Base-by-base conservation (phyloP, 2,797 vertebrate genomes). In the Astyanax mexicanus region DNA sequence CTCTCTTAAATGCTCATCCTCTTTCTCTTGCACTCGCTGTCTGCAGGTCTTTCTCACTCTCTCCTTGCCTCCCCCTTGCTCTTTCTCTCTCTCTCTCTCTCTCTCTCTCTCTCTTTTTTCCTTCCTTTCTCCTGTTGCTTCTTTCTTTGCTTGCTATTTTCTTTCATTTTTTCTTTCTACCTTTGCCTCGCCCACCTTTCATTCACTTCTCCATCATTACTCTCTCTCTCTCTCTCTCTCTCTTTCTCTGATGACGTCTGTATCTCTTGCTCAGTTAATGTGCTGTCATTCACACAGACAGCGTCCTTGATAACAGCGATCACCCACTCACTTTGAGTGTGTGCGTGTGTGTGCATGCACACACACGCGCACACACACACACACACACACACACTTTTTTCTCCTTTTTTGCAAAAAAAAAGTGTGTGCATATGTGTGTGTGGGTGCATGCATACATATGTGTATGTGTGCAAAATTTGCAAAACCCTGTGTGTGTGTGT, bases 301-400 rank as follows among this genome's bases (percentile, higher is more conserved):
- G 79, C 78, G 74, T 82, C 83, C 81, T 88, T 81, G 86, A 84
- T 82, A 82, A 85, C 80, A 84, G 80, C 81, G 84, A 86, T 89
- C 85, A 87, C 84, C 86, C 84, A 83, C 88, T 87, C 76, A 3
- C 57, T 75, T 67, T 74, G 10, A 35, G 25, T 47, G 5, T 72
- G 21, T 49, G 5, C 72, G 21, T 49, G 55, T 58, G 40, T 27
- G 51, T 55, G 15, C 47, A 45, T n/a, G 47, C n/a, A 49, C 5
- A 42, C 42, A 11, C 58, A 55, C 72, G 42, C n/a, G 42, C 21
- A 25, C 7, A 8, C 40, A 5, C 52, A 58, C 7, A 11, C 58
- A 55, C 72, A 42, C n/a, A 42, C 21, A 25, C 7, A 8, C 40
- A 5, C 52, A 58, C 7, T 75, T 67, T 74, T n/a, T n/a, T n/a